phyloP scores from a whole-genome alignment of 1,140 invertebrate genomes.

The Dolichoris vasculosae region DNA sequence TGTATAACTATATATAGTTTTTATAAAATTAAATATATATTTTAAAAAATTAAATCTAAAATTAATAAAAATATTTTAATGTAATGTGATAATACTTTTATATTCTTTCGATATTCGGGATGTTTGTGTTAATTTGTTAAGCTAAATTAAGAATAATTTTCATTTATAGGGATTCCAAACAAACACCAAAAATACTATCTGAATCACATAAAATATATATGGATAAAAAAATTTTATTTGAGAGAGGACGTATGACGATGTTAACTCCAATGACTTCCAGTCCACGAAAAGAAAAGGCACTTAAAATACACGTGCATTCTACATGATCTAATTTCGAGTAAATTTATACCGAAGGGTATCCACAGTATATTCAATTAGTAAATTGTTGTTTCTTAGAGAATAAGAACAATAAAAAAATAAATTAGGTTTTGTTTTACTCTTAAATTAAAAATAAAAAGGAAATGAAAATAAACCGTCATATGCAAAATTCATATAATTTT shows the following conservation, averaged over 20 bases:
- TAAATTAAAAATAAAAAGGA: slow-evolving; percentile 31
- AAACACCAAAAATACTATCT: slow-evolving; percentile 77
- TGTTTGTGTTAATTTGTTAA: neutral
- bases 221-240: neutral
- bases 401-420: slow-evolving; percentile 12
- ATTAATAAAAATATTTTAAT: no score
- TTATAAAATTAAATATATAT: no score
- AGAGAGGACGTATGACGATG: slow-evolving; percentile 76
- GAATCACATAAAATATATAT: slow-evolving; percentile 76
- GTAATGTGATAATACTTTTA: no score
- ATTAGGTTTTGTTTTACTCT: slow-evolving; percentile 44
- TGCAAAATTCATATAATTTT: slow-evolving; percentile 14
- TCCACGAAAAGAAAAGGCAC: slow-evolving; percentile 80
- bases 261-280: slow-evolving; percentile 67
- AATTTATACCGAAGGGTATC: slow-evolving; percentile 38
- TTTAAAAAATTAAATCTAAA: no score
- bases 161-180: slow-evolving; percentile 78
- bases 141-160: slow-evolving; percentile 59
- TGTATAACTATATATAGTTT: no score
- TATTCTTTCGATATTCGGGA: neutral
- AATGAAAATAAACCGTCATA: slow-evolving; percentile 8
- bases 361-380: slow-evolving; percentile 52
- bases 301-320: slow-evolving; percentile 84
- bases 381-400: slow-evolving; percentile 53
- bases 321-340: slow-evolving; percentile 61